Evolutionary conservation across 2,888 invertebrate species (phyloP).

Genomic region (Drosophila austrosaltans): DNA sequence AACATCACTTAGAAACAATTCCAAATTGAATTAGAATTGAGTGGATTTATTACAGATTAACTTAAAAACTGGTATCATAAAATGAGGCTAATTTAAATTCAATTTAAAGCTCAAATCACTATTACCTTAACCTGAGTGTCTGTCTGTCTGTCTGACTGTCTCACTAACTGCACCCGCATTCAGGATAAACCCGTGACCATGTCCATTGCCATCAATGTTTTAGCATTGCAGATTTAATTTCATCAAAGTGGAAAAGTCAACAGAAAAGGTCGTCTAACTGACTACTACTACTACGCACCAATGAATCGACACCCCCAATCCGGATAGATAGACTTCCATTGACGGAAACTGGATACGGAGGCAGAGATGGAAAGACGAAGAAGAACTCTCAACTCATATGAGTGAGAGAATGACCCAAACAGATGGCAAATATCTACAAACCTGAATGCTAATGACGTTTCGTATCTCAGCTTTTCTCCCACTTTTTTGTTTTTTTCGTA

Average conservation of each 20-base stretch:
- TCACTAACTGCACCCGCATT: neutral
- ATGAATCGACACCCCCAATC: conserved; percentile 16
- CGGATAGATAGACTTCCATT: conserved; percentile 2
- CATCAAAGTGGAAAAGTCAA: conserved; percentile 67
- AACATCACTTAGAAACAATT: neutral
- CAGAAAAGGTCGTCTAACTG: conserved; percentile 50
- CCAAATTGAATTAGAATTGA: neutral
- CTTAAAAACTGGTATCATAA: neutral
- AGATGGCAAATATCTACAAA: conserved; percentile 8
- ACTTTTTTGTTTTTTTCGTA: conserved; percentile 10
- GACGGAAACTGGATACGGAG: neutral
- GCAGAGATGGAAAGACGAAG: neutral
- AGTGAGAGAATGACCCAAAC: conserved; percentile 9
- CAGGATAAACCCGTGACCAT: conserved; percentile 37
- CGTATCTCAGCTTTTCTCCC: conserved; percentile 54
- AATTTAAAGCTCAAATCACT: conserved; percentile 1
- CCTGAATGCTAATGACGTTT: conserved; percentile 70
- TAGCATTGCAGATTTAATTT: conserved; percentile 78
- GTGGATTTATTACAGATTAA: neutral
- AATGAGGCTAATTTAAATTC: conserved; percentile 5
- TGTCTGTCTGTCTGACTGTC: neutral
- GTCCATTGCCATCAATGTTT: conserved; percentile 46
- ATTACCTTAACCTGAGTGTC: neutral
- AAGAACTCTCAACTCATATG: conserved; percentile 13
- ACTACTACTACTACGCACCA: conserved; percentile 22